Evolutionary conservation across 2,888 invertebrate genomes (phyloP).

Genomic region (Calameuta filiformis): DNA sequence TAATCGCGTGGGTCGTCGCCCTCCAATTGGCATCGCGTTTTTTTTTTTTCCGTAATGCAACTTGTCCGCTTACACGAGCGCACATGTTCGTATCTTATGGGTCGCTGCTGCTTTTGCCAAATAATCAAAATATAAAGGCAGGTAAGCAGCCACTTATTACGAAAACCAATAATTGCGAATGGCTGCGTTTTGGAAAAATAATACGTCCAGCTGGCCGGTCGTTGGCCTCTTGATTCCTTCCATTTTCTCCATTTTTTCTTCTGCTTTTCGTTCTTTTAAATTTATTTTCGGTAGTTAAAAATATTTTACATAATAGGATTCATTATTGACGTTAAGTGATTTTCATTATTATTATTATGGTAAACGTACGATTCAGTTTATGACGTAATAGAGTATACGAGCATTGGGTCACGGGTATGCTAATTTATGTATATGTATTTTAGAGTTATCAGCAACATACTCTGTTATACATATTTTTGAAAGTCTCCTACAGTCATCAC

Average conservation of each 20-base stretch:
- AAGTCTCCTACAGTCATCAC: not conserved
- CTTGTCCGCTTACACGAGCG: not conserved
- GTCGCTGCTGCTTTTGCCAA: not conserved
- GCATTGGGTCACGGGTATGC: not conserved
- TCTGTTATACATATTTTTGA: not conserved
- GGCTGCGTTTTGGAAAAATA: constrained; percentile 27
- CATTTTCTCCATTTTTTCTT: constrained; percentile 19
- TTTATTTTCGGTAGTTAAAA: not conserved
- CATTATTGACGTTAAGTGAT: not conserved
- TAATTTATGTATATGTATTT: not conserved
- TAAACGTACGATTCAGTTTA: not conserved
- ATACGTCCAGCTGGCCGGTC: constrained; percentile 22
- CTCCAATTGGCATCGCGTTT: constrained; percentile 13
- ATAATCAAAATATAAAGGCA: constrained; percentile 9
- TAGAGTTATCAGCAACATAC: not conserved
- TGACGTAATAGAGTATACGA: not conserved
- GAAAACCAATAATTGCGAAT: not conserved
- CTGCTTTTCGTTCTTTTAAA: constrained; percentile 7
- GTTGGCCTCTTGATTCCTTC: constrained; percentile 35
- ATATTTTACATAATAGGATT: not conserved
- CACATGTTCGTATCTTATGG: not conserved
- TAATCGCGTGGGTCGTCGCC: constrained; percentile 38
- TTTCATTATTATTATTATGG: not conserved
- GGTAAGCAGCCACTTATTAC: not conserved
- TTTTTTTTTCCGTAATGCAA: not conserved